phyloP scores from a whole-genome alignment of 2,888 invertebrate species.

The Dastarcus helophoroides region DNA sequence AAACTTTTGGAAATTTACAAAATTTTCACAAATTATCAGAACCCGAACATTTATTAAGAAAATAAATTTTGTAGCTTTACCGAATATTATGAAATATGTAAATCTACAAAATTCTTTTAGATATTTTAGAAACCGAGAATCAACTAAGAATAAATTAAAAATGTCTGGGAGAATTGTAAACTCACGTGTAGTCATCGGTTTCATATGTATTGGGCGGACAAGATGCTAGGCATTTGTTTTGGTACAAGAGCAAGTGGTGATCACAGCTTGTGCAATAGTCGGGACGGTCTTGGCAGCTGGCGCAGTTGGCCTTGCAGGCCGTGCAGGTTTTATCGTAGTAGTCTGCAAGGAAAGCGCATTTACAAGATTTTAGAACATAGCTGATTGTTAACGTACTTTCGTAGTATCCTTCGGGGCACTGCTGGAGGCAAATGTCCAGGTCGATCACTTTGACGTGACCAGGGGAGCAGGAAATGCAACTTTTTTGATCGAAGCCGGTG shows the following conservation, averaged over 20 bases:
- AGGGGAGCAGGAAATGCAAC: slow-evolving; percentile 74
- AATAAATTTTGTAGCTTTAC: too few relatives aligned
- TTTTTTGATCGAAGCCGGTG: slow-evolving; percentile 76
- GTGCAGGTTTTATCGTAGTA: slow-evolving; percentile 57
- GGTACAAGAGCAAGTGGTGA: slow-evolving; percentile 73
- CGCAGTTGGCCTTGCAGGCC: slow-evolving; percentile 78
- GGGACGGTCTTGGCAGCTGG: slow-evolving; percentile 70
- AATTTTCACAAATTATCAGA: too few relatives aligned
- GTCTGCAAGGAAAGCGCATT: slow-evolving; percentile 24
- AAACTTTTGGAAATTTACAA: too few relatives aligned
- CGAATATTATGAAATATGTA: too few relatives aligned
- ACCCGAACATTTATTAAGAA: not conserved
- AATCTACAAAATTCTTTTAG: too few relatives aligned
- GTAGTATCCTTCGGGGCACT: slow-evolving; percentile 83
- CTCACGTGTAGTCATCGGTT: slow-evolving; percentile 71
- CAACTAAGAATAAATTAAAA: too few relatives aligned
- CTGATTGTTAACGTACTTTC: slow-evolving; percentile 48
- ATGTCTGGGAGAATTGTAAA: slow-evolving; percentile 2
- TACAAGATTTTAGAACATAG: not conserved
- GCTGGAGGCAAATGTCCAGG: slow-evolving; percentile 74
- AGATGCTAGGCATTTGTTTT: slow-evolving; percentile 70
- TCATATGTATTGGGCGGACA: slow-evolving; percentile 76
- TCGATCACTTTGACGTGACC: slow-evolving; percentile 75
- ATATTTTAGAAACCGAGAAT: too few relatives aligned
- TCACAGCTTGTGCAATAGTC: slow-evolving; percentile 80